Conservation (phyloP, 2,113 vertebrate species). For the Pachycephala philippinensis region DNA sequence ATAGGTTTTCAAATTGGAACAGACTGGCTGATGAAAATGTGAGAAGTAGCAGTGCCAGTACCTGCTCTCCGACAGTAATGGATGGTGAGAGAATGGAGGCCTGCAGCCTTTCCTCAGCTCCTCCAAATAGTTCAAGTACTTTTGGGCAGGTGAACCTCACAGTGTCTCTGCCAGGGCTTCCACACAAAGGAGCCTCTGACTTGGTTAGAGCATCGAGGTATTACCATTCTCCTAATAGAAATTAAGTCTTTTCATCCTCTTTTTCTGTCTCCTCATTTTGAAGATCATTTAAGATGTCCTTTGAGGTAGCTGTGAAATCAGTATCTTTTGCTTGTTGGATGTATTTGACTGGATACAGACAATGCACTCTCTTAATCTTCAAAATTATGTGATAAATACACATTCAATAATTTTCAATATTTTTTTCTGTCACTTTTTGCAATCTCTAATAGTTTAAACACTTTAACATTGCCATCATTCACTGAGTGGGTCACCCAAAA, state of each 20-base stretch:
- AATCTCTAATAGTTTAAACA: neutral
- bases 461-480: neutral
- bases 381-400: conserved; percentile 36
- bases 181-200: neutral
- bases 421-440: neutral
- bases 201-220: neutral
- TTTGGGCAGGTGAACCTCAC: neutral
- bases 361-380: neutral
- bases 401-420: neutral
- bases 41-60: neutral
- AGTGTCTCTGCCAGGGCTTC: neutral
- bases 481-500: conserved; percentile 30
- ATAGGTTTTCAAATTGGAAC: neutral
- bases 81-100: neutral
- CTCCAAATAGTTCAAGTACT: neutral
- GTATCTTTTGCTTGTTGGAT: neutral
- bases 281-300: neutral
- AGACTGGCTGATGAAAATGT: neutral
- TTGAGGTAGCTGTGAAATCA: neutral
- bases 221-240: neutral
- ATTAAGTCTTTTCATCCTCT: neutral
- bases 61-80: neutral
- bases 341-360: neutral
- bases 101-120: neutral
- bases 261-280: neutral